Evolutionary conservation across 2,888 invertebrate species (phyloP).

Genomic region (Dolichopus griseipennis): DNA sequence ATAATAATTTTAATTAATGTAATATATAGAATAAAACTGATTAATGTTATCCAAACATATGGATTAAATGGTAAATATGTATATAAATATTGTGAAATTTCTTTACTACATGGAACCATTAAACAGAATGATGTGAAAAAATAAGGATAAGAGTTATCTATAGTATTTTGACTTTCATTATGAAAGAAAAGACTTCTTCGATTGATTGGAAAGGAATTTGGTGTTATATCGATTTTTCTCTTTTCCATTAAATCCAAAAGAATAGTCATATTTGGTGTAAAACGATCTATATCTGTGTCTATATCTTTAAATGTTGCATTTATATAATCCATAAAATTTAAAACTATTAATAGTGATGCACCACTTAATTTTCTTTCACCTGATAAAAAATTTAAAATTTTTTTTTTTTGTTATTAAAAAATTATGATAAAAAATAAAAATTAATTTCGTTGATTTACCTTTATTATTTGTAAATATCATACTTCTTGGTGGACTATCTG

Average conservation of each 20-base stretch:
- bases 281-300: neutral
- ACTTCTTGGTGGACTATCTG: neutral
- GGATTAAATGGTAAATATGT: neutral
- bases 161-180: neutral
- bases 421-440: too few relatives aligned
- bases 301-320: neutral
- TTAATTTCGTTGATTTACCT: neutral
- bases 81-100: neutral
- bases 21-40: neutral
- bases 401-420: too few relatives aligned
- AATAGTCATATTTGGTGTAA: neutral
- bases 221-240: neutral
- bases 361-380: neutral
- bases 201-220: neutral
- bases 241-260: neutral
- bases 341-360: neutral
- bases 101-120: neutral
- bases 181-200: neutral
- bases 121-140: neutral
- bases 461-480: neutral
- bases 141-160: neutral
- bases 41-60: neutral
- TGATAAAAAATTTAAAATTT: neutral
- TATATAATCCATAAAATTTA: neutral
- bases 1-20: neutral